These are phyloP conservation scores for Lophotis ruficrista DNA, from an alignment of 2,113 vertebrate species.

Conservation along the genomic window DNA sequence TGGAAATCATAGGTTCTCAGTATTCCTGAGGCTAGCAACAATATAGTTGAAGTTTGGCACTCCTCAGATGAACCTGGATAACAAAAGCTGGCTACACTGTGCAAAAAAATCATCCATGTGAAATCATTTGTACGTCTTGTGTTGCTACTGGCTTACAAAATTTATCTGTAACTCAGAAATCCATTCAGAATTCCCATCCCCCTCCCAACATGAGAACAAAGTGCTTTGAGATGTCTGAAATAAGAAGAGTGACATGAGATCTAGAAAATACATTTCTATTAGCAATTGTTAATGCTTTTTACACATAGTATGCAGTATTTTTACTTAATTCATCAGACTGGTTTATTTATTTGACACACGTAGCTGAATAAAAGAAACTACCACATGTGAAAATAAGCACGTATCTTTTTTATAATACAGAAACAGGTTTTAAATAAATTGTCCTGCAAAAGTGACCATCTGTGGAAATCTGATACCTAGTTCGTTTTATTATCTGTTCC, in stretches of 20 bases:
- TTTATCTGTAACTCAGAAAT: background rate
- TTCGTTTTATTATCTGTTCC: background rate
- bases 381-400: background rate
- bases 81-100: background rate
- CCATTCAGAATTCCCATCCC: background rate
- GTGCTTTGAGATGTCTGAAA: background rate
- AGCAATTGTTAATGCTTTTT: background rate
- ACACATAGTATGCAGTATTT: background rate
- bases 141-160: background rate
- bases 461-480: background rate
- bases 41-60: background rate
- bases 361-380: background rate
- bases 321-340: background rate
- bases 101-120: background rate
- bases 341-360: background rate
- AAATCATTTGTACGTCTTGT: background rate
- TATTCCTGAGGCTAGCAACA: background rate
- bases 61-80: background rate
- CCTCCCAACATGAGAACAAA: background rate
- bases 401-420: background rate
- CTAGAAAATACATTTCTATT: background rate
- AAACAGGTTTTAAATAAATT: background rate
- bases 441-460: background rate
- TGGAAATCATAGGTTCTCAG: background rate
- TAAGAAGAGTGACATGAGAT: background rate